phyloP scores from a whole-genome alignment of 2,797 vertebrate species.

The Aulostomus chinensis region DNA sequence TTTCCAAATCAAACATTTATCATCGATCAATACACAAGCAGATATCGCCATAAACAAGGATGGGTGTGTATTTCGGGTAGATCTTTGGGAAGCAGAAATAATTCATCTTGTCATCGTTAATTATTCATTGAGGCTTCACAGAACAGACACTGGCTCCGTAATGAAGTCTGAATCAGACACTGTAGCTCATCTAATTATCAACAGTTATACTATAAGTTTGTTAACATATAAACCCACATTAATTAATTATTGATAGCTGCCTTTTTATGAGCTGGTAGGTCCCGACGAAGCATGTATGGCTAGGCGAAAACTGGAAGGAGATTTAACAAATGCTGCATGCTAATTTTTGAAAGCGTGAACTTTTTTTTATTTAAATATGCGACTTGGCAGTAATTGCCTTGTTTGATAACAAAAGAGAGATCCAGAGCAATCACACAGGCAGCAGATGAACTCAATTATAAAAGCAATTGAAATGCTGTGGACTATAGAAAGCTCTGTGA shows the following conservation, averaged over 20 bases:
- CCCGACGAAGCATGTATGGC: slow-evolving; percentile 21
- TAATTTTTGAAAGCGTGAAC: slow-evolving; percentile 48
- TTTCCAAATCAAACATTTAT: slow-evolving; percentile 41
- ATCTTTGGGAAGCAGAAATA: slow-evolving; percentile 70
- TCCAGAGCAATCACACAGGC: slow-evolving; percentile 73
- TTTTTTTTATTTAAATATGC: slow-evolving; percentile 50
- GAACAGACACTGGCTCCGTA: slow-evolving; percentile 72
- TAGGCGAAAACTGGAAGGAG: slow-evolving; percentile 10
- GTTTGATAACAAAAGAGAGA: slow-evolving; percentile 73
- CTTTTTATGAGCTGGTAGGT: slow-evolving; percentile 29
- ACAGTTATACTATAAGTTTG: slow-evolving; percentile 76
- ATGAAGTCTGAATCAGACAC: slow-evolving; percentile 76
- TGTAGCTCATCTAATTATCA: slow-evolving; percentile 78
- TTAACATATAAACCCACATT: slow-evolving; percentile 78
- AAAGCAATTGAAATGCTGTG: slow-evolving; percentile 75
- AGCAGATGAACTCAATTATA: slow-evolving; percentile 78
- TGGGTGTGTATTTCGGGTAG: slow-evolving; percentile 49
- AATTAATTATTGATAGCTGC: slow-evolving; percentile 74
- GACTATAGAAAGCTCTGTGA: slow-evolving; percentile 68
- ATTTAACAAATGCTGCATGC: slow-evolving; percentile 50
- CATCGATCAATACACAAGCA: slow-evolving; percentile 57
- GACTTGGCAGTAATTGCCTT: slow-evolving; percentile 72
- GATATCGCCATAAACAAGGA: slow-evolving; percentile 30
- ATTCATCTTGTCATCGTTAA: slow-evolving; percentile 73
- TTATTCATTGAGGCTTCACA: slow-evolving; percentile 74